Evolutionary conservation across 1,140 invertebrate genomes (phyloP), one percentile per base, ranked within the genome.

Genomic region (Tribolium madens): DNA sequence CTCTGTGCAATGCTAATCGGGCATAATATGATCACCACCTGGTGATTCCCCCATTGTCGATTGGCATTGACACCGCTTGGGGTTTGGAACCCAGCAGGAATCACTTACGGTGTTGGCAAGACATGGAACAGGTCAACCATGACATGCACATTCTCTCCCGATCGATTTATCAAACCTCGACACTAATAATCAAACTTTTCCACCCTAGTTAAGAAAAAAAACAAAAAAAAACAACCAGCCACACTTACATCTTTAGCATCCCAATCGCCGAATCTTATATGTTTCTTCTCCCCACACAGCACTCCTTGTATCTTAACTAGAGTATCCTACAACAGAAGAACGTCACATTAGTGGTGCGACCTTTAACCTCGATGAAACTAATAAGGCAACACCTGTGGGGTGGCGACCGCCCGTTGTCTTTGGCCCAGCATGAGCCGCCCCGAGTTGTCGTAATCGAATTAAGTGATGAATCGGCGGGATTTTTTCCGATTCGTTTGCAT

Each of bases 181-280:
- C 21, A 26, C 21, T 26, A 26, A 26, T 26, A 26, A 26, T 26
- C 21, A 26, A 17, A 42, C 18, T 46, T 74, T 52, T 69, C n/a
- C n/a, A 46, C 33, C 12, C 26, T n/a, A 18, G 42, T 15, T 18
- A 64, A 12, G 10, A 75, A 50, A 70, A 75, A 52, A 69, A 76
- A 75, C 50, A 2, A 72, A 69, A 79, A 71, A 76, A 81, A 79
- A 74, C 33, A 48, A 12, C 6, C 6, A 31, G 57, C 69, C 26
- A 75, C 80, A 90, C 91, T 91, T 88, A 98, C 97, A 85, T 99
- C 98, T 85, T 94, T 94, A 1, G 91, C 91, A 87, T 94, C 96
- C 97, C 97, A 99, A 76, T 96, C 94, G 9, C 91, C 91, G 85
- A 98, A 97, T 78, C 98, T 90, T 81, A 99, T 92, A 81, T 97